A percentile compares a stretch with the other conserved stretches of the same genome.
Evolutionary conservation across 2,888 invertebrate genomes (phyloP).

Genomic region (Lagria hirta): DNA sequence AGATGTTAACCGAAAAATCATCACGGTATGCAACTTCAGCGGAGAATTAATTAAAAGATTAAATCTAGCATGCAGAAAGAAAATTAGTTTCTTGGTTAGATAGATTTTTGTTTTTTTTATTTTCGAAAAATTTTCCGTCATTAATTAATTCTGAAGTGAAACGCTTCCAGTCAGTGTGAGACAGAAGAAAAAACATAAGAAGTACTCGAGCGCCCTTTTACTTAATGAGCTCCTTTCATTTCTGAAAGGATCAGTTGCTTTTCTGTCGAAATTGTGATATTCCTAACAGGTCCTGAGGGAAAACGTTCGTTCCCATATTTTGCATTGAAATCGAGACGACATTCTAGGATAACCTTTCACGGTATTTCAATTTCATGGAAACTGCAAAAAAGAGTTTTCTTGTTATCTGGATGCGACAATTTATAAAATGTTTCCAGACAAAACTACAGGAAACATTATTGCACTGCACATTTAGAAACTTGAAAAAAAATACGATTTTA

Average conservation of each 20-base stretch:
- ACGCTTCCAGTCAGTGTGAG: background rate
- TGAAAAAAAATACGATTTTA: too few relatives aligned
- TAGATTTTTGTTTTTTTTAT: constrained; percentile 10
- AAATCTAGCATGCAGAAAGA: constrained; percentile 11
- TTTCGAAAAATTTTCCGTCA: constrained; percentile 5
- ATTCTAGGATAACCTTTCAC: too few relatives aligned
- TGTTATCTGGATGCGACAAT: too few relatives aligned
- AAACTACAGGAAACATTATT: too few relatives aligned
- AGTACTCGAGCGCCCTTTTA: constrained; percentile 2
- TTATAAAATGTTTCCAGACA: too few relatives aligned
- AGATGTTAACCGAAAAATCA: constrained; percentile 15
- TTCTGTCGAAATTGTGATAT: constrained; percentile 9
- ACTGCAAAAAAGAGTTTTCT: too few relatives aligned
- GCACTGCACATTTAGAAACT: too few relatives aligned
- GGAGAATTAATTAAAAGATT: constrained; percentile 16
- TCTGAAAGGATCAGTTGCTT: constrained; percentile 12
- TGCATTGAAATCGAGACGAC: constrained; percentile 7
- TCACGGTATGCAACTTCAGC: constrained; percentile 1
- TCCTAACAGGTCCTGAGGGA: constrained; percentile 13
- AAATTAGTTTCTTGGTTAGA: constrained; percentile 12
- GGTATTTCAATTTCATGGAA: too few relatives aligned
- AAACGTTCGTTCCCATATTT: constrained; percentile 7
- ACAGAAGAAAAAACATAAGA: constrained; percentile 7
- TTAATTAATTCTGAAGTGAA: constrained; percentile 13
- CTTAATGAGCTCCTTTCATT: constrained; percentile 18